phyloP scores from a whole-genome alignment of 2,888 invertebrate genomes.

The Phyllotreta striolata region DNA sequence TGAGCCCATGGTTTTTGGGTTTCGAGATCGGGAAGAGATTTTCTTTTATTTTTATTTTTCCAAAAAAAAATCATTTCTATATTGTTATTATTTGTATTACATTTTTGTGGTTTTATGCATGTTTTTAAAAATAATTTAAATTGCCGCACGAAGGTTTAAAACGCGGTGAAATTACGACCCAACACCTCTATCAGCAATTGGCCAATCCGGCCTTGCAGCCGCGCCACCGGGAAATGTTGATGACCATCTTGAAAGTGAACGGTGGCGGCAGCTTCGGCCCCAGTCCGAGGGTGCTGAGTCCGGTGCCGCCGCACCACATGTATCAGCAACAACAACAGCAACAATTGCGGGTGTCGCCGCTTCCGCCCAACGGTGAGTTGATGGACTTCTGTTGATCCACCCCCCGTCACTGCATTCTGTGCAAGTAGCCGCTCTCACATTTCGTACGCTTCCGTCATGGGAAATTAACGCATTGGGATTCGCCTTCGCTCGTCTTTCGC shows the following conservation, averaged over 20 bases:
- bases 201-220: conserved; percentile 77
- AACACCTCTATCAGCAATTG: conserved; percentile 79
- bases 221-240: conserved; percentile 75
- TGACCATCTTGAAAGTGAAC: conserved; percentile 70
- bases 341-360: conserved; percentile 68
- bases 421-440: too few species aligned
- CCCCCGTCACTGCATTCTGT: too few species aligned
- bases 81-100: not conserved
- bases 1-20: too few species aligned
- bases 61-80: too few species aligned
- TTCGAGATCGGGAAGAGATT: not conserved
- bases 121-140: not conserved
- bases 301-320: conserved; percentile 59
- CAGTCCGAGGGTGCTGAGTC: conserved; percentile 58
- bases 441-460: too few species aligned
- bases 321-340: conserved; percentile 63
- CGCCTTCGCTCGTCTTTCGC: too few species aligned
- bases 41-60: not conserved
- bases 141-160: conserved; percentile 67
- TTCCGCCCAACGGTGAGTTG: conserved; percentile 68
- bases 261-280: conserved; percentile 52
- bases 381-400: not conserved
- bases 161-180: conserved; percentile 79
- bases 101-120: not conserved
- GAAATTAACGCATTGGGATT: too few species aligned